Percentiles rank a stretch among this genome's conserved stretches.
phyloP scores from a whole-genome alignment of 1,140 invertebrate genomes.

The Globodera ellingtonae region DNA sequence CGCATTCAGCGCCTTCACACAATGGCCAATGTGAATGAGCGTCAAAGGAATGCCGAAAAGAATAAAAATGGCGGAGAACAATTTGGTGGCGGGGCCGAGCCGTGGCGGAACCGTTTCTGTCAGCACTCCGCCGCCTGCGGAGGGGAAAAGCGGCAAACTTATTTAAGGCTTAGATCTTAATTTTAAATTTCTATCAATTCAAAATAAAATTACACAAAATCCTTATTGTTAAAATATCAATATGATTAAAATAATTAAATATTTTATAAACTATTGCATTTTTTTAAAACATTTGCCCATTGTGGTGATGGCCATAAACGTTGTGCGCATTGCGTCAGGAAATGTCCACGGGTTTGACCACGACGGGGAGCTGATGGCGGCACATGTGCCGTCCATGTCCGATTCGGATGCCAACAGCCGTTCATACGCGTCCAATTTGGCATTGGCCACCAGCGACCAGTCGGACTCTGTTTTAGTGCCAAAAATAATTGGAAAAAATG shows the following conservation, averaged over 20 bases:
- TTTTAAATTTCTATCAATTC: not conserved
- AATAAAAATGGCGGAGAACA: not conserved
- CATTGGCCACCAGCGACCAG: slow-evolving; percentile 22
- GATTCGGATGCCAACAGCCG: slow-evolving; percentile 14
- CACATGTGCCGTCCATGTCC: not conserved
- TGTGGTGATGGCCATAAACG: slow-evolving; percentile 9
- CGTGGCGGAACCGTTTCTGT: not conserved
- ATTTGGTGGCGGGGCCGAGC: slow-evolving; percentile 1
- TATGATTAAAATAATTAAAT: too few species aligned
- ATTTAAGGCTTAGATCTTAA: not conserved
- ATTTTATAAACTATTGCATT: not conserved
- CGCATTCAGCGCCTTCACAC: slow-evolving; percentile 17
- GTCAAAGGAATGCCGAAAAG: slow-evolving; percentile 24
- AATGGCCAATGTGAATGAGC: slow-evolving; percentile 24
- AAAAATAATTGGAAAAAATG: not conserved
- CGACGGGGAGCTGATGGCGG: not conserved
- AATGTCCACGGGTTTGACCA: slow-evolving; percentile 13
- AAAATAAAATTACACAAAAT: too few species aligned
- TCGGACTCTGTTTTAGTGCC: slow-evolving; percentile 18
- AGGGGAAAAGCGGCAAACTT: not conserved
- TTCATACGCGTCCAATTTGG: slow-evolving; percentile 27
- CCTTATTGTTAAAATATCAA: too few species aligned
- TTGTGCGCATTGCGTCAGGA: slow-evolving; percentile 1
- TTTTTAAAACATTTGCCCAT: slow-evolving; percentile 7
- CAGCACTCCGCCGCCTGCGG: not conserved